These are phyloP conservation scores for Geotria australis DNA, from an alignment of 2,797 vertebrate genomes.

Conservation along the genomic window DNA sequence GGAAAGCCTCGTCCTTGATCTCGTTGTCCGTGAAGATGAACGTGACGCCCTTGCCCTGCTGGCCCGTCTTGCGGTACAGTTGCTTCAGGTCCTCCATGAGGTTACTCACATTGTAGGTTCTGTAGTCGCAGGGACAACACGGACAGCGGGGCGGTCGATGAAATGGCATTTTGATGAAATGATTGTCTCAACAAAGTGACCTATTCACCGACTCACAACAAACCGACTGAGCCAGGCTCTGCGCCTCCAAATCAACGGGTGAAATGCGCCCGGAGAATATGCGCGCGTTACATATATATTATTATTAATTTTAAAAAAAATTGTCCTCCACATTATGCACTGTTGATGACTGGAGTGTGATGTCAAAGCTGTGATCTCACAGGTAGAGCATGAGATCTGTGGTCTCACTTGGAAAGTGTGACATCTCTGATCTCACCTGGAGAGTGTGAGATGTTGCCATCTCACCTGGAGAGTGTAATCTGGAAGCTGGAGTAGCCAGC, in stretches of 20 bases:
- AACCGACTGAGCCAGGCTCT: no score
- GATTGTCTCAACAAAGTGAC: no score
- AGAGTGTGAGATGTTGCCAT: slow-evolving; percentile 9
- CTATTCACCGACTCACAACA: no score
- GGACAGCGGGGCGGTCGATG: background rate
- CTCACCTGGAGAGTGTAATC: slow-evolving; percentile 33
- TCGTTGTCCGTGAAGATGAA: slow-evolving; percentile 45
- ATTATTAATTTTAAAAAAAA: no score
- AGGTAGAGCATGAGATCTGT: no score
- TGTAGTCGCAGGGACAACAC: slow-evolving; percentile 6
- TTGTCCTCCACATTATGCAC: no score
- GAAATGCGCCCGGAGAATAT: no score
- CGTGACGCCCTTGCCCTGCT: slow-evolving; percentile 24
- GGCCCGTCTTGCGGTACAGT: slow-evolving; percentile 27
- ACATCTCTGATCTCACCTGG: slow-evolving; percentile 13
- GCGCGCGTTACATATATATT: no score
- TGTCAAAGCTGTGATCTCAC: no score
- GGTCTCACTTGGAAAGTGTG: background rate
- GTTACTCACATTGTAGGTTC: slow-evolving; percentile 28
- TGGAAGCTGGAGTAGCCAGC: slow-evolving; percentile 39
- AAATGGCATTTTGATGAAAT: no score
- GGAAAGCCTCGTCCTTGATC: slow-evolving; percentile 39
- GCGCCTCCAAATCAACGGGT: no score
- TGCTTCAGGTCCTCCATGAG: slow-evolving; percentile 39
- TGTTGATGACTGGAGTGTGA: no score